A percentile compares a stretch with the other conserved stretches of the same genome.
Conservation (phyloP, 2,888 invertebrate genomes). For the Cybosia mesomella region DNA sequence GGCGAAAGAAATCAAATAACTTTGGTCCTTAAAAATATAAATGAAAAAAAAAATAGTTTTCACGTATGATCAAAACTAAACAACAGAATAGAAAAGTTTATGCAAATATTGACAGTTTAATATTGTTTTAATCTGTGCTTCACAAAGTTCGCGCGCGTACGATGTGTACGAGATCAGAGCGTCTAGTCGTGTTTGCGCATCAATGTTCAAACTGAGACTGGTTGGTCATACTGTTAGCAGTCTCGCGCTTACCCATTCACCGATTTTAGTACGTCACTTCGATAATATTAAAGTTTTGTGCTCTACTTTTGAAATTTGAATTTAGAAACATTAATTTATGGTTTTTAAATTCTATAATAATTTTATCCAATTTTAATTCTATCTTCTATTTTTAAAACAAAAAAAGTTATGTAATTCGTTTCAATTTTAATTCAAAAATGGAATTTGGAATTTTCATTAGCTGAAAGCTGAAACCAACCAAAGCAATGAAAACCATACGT, state of each 20-base stretch:
- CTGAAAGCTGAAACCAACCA: background rate
- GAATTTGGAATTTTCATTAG: background rate
- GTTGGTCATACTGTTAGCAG: slow-evolving; percentile 28
- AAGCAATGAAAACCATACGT: background rate
- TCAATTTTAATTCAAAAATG: background rate
- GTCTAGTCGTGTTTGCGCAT: slow-evolving; percentile 51
- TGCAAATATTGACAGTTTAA: background rate
- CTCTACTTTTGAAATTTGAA: slow-evolving; percentile 11
- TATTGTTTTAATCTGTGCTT: slow-evolving; percentile 19
- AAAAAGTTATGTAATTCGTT: background rate
- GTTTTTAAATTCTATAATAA: background rate
- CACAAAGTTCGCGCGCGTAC: slow-evolving; percentile 50
- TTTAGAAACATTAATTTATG: background rate
- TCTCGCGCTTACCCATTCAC: slow-evolving; percentile 28
- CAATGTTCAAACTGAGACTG: slow-evolving; percentile 57
- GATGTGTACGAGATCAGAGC: slow-evolving; percentile 32
- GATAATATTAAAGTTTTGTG: slow-evolving; percentile 13
- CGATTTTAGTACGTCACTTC: slow-evolving; percentile 30
- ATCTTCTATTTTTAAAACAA: background rate
- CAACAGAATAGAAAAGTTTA: slow-evolving; percentile 29
- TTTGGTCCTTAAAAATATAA: slow-evolving; percentile 35
- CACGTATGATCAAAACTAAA: slow-evolving; percentile 31
- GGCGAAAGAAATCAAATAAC: slow-evolving; percentile 28
- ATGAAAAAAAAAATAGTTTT: slow-evolving; percentile 23
- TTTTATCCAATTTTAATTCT: background rate